These are phyloP conservation scores for Enteromius argenteus DNA, from an alignment of 2,797 vertebrate genomes.

Conservation along the genomic window DNA sequence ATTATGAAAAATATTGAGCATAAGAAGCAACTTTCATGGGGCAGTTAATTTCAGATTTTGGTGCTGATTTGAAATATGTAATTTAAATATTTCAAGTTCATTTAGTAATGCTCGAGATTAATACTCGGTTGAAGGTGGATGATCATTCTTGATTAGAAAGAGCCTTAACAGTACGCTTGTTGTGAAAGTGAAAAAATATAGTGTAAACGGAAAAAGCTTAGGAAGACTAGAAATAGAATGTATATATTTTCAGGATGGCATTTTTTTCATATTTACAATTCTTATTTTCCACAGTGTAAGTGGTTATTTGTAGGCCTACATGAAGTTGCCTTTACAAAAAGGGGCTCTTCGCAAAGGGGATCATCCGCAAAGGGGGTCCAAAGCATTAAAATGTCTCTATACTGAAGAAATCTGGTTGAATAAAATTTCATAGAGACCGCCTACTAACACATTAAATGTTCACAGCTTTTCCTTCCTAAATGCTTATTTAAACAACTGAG, in stretches of 20 bases:
- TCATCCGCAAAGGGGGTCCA: not conserved
- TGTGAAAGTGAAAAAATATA: too few relatives aligned
- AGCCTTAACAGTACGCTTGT: too few relatives aligned
- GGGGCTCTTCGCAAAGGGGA: not conserved
- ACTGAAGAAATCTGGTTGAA: not conserved
- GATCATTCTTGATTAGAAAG: not conserved
- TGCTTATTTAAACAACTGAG: not conserved
- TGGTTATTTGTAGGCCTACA: not conserved
- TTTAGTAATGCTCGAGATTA: too few relatives aligned
- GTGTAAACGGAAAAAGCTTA: too few relatives aligned
- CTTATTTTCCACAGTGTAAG: not conserved
- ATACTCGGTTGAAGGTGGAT: not conserved
- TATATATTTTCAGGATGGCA: not conserved
- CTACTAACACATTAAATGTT: not conserved
- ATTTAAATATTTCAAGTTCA: too few relatives aligned
- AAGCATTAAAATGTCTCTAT: not conserved
- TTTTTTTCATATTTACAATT: not conserved
- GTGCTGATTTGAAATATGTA: too few relatives aligned
- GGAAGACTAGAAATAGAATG: not conserved
- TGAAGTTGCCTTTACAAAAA: not conserved
- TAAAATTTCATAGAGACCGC: not conserved
- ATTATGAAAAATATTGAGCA: too few relatives aligned
- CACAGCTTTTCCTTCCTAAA: not conserved
- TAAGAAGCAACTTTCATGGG: too few relatives aligned
- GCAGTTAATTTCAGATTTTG: too few relatives aligned